Evolutionary conservation across 1,140 invertebrate species (phyloP).

Genomic region (Yoshiicerus persimilis): DNA sequence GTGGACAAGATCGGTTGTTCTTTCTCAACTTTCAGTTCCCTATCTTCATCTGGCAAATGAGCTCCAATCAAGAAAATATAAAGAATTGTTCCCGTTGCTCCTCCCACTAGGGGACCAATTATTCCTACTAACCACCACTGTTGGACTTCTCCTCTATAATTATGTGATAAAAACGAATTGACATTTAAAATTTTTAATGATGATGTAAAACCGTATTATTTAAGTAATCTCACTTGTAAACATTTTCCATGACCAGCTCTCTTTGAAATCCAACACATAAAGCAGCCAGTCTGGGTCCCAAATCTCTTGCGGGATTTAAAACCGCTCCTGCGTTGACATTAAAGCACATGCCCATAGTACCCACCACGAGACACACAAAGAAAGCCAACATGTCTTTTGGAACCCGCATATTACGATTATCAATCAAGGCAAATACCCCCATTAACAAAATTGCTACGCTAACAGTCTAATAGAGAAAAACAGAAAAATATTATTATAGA

Average conservation of each 20-base stretch:
- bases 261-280: slow-evolving; percentile 18
- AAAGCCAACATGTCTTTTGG: slow-evolving; percentile 23
- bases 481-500: background rate
- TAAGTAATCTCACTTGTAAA: background rate
- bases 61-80: slow-evolving; percentile 36
- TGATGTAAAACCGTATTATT: too few relatives aligned
- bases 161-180: background rate
- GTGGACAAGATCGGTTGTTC: too few relatives aligned
- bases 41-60: slow-evolving; percentile 25
- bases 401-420: slow-evolving; percentile 30
- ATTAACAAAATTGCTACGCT: slow-evolving; percentile 20
- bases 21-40: too few relatives aligned
- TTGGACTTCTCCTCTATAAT: background rate
- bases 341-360: background rate
- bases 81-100: slow-evolving; percentile 7
- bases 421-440: background rate
- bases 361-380: slow-evolving; percentile 10
- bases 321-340: slow-evolving; percentile 21
- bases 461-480: slow-evolving; percentile 5
- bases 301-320: slow-evolving; percentile 43
- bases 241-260: background rate
- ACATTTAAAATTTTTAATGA: too few relatives aligned
- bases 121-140: slow-evolving; percentile 35
- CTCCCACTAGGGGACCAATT: slow-evolving; percentile 38
- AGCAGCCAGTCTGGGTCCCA: slow-evolving; percentile 25